Base-by-base conservation (phyloP, 2,888 invertebrate species). In the Galerucella calmariensis region DNA sequence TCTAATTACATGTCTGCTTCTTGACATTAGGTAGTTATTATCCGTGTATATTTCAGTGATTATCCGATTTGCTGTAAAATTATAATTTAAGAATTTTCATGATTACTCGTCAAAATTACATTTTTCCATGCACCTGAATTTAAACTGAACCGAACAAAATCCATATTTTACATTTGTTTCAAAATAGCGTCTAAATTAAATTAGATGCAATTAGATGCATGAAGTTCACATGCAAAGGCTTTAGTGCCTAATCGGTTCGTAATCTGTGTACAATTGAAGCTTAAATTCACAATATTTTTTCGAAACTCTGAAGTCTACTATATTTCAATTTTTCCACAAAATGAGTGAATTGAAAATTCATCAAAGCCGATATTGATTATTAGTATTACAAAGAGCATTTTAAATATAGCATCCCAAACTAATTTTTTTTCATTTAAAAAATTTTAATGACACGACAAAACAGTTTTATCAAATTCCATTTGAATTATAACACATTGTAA, bases 151-250 rank as follows among this genome's bases (percentile, higher is more conserved):
- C 6, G 51, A 51, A 51, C n/a, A 51, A 51, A 51, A 51, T 11
- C 51, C 51, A 51, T n/a, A 51, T n/a, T 51, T 51, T 51, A 51
- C 51, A 51, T 6, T 56, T 56, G 56, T 56, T 56, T 56, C 56
- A 20, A 56, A 35, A 56, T 56, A 56, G 16, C 9, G 8, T 2
- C 10, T 16, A 56, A 56, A 56, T 56, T 56, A 56, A 56, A 56
- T 20, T 56, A 56, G n/a, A 16, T 16, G 56, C 56, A 56, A 56
- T 16, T 56, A 20, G 20, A 20, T n/a, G 16, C 16, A 20, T 51
- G 51, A 51, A 56, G 56, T 56, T 56, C 9, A 16, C 20, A 56
- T 56, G 56, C 20, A 56, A 16, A 56, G n/a, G 16, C 56, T 20
- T 56, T 56, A 56, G 16, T 56, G 16, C 56, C 16, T 56, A 16